These are phyloP conservation scores for Halcyon smyrnensis DNA, from an alignment of 2,797 vertebrate genomes.

Conservation along the genomic window DNA sequence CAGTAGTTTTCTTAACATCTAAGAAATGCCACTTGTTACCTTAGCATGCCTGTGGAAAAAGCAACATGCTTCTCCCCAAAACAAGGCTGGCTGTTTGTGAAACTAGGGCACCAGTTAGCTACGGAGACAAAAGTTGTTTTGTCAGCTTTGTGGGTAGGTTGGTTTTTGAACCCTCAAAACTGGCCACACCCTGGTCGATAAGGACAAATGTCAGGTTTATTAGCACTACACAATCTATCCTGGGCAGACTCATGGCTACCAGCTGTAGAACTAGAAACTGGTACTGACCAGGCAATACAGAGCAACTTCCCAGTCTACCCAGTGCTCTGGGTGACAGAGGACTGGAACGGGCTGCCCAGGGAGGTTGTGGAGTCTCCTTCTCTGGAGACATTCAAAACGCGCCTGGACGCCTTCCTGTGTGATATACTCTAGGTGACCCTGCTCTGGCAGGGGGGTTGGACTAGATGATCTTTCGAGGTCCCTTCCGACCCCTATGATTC, in stretches of 20 bases:
- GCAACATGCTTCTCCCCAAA: not conserved
- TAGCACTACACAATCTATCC: not conserved
- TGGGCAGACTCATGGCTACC: not conserved
- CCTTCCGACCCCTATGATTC: no score
- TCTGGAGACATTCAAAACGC: no score
- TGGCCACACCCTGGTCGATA: not conserved
- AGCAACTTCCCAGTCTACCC: not conserved
- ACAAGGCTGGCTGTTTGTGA: not conserved
- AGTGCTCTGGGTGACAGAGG: no score
- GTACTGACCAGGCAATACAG: fast-evolving
- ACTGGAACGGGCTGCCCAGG: no score
- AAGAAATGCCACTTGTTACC: not conserved
- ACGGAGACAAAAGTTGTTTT: not conserved
- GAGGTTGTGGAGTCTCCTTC: no score
- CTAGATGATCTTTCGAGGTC: no score
- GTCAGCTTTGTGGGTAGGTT: not conserved
- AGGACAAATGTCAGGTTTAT: not conserved
- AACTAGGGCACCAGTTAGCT: not conserved
- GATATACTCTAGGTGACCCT: no score
- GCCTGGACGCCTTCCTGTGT: no score
- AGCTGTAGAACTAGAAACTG: not conserved
- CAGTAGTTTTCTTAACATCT: not conserved
- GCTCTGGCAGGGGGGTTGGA: no score
- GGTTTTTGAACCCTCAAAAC: not conserved
- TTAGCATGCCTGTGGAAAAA: not conserved